phyloP scores from a whole-genome alignment of 2,888 invertebrate species.

The Agrotis ipsilon region DNA sequence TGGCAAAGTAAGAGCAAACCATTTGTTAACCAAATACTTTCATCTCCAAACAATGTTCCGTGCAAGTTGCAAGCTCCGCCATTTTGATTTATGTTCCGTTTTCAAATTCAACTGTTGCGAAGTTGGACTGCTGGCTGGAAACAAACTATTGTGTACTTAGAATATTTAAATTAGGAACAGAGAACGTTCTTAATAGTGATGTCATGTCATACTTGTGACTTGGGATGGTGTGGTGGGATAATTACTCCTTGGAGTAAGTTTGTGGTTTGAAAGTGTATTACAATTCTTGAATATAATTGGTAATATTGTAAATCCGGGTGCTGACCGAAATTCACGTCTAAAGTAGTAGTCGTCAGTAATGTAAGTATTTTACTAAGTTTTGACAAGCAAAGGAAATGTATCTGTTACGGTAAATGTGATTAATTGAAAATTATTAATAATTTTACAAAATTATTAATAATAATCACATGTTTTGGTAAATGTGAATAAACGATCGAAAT shows the following conservation, averaged over 20 bases:
- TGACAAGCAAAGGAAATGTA: too few relatives aligned
- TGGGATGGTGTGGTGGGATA: neutral
- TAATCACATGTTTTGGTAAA: too few relatives aligned
- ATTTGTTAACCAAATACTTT: conserved; percentile 55
- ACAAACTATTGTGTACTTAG: conserved; percentile 41
- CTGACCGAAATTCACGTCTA: too few relatives aligned
- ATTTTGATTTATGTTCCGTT: conserved; percentile 56
- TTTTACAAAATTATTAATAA: too few relatives aligned
- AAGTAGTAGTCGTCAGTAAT: too few relatives aligned
- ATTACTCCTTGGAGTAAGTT: neutral
- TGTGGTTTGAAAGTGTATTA: too few relatives aligned
- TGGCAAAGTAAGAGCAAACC: conserved; percentile 9
- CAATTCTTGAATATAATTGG: neutral
- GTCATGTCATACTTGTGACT: conserved; percentile 8
- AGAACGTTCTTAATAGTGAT: conserved; percentile 8
- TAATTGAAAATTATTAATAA: too few relatives aligned
- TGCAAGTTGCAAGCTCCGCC: conserved; percentile 41
- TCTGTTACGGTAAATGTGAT: too few relatives aligned
- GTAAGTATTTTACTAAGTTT: too few relatives aligned
- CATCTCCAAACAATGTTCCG: conserved; percentile 37
- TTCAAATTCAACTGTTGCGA: conserved; percentile 46
- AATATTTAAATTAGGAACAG: conserved; percentile 53
- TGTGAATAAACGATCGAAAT: too few relatives aligned
- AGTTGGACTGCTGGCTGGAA: conserved; percentile 36
- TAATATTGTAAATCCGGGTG: too few relatives aligned